These are phyloP conservation scores for Petromus typicus DNA, from an alignment of 2,113 vertebrate species.

Conservation along the genomic window DNA sequence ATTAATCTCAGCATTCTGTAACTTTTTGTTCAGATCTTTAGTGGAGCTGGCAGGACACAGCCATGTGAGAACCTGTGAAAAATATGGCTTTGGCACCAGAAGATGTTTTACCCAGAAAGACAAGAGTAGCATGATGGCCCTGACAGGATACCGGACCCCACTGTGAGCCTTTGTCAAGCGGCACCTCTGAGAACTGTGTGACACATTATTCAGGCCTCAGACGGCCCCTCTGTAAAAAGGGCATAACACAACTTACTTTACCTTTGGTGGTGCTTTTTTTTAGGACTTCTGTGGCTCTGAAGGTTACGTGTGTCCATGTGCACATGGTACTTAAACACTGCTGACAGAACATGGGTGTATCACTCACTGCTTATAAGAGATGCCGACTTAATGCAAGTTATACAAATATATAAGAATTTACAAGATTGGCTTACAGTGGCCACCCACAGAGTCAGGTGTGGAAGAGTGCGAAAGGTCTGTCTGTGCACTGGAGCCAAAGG, in stretches of 20 bases:
- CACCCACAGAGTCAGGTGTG: background rate
- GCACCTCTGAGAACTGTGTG: background rate
- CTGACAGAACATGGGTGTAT: slow-evolving; percentile 10
- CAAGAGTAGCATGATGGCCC: background rate
- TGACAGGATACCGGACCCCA: background rate
- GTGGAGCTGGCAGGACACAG: slow-evolving; percentile 62
- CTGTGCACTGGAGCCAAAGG: background rate
- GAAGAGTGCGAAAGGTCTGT: background rate
- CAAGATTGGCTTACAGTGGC: background rate
- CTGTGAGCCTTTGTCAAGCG: background rate
- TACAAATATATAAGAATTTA: background rate
- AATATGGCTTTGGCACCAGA: background rate
- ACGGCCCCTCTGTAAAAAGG: background rate
- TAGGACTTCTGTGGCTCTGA: background rate
- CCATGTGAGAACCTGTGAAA: slow-evolving; percentile 2
- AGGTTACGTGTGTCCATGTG: background rate
- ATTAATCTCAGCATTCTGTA: slow-evolving; percentile 53
- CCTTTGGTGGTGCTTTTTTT: background rate
- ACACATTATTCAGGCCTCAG: background rate
- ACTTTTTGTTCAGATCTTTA: slow-evolving; percentile 68
- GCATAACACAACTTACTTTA: background rate
- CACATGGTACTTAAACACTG: background rate
- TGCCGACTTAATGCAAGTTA: background rate
- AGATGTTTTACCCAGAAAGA: slow-evolving; percentile 18
- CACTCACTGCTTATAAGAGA: background rate